Evolutionary conservation across 2,888 invertebrate species (phyloP).

Genomic region (Tetheella fluctuosa): DNA sequence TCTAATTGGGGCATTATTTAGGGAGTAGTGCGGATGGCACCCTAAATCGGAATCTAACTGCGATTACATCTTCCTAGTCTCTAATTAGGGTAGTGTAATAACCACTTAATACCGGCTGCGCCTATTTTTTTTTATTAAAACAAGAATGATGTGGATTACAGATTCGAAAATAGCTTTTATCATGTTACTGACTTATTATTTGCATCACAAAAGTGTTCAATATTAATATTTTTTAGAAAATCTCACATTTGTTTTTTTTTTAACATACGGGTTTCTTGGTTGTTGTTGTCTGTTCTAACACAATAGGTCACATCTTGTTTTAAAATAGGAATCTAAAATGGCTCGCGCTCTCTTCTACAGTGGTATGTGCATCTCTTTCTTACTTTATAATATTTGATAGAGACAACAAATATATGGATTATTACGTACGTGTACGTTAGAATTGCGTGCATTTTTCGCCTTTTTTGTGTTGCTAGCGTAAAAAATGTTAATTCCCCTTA

Average conservation of each 20-base stretch:
- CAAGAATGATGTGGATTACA: too few species aligned
- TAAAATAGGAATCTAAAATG: conserved; percentile 2
- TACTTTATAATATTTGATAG: neutral
- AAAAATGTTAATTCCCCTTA: neutral
- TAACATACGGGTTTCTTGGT: conserved; percentile 13
- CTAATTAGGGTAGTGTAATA: too few species aligned
- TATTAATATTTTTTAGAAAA: neutral
- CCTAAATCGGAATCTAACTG: too few species aligned
- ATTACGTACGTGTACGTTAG: neutral
- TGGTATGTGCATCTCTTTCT: neutral
- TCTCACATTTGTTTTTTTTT: neutral
- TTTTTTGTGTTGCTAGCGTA: neutral
- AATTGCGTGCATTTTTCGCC: neutral
- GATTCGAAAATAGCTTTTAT: too few species aligned
- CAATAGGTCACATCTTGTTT: conserved; percentile 11
- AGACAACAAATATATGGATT: neutral
- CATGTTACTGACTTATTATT: neutral
- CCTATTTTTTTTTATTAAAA: neutral
- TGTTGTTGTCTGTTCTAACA: neutral
- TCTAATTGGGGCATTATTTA: too few species aligned
- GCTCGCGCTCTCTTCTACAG: conserved; percentile 2
- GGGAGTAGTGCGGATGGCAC: too few species aligned
- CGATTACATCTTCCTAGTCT: too few species aligned
- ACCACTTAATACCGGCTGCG: too few species aligned
- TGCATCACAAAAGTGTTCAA: neutral